Evolutionary conservation across 2,888 invertebrate genomes (phyloP).

Genomic region (Labia minor): DNA sequence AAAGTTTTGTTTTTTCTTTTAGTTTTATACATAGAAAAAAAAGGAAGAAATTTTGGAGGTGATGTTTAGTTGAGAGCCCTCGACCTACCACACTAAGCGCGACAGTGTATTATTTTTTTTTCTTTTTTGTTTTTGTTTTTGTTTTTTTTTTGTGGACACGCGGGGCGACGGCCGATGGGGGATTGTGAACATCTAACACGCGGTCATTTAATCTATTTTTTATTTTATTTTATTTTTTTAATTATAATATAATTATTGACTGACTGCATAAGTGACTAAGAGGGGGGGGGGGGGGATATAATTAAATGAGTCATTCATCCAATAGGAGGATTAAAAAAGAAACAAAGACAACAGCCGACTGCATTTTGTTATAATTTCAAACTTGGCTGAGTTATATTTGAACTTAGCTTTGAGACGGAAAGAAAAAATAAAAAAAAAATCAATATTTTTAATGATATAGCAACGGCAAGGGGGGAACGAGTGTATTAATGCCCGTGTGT

Average conservation of each 20-base stretch:
- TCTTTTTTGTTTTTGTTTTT: too few species aligned
- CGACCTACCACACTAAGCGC: background rate
- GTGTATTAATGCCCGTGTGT: background rate
- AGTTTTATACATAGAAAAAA: too few species aligned
- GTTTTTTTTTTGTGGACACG: background rate
- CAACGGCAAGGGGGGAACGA: constrained; percentile 13
- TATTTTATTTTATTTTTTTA: too few species aligned
- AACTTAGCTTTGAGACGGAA: constrained; percentile 3
- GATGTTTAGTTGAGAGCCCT: background rate
- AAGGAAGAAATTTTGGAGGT: too few species aligned
- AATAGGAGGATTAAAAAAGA: too few species aligned
- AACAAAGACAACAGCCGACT: background rate
- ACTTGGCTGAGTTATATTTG: background rate
- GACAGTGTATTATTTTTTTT: too few species aligned
- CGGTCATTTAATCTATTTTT: background rate
- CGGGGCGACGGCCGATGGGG: background rate
- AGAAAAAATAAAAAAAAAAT: too few species aligned
- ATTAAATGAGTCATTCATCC: background rate
- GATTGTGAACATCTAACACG: background rate
- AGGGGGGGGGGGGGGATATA: background rate
- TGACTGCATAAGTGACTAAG: too few species aligned
- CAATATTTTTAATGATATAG: constrained; percentile 5
- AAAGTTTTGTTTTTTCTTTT: too few species aligned
- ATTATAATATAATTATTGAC: background rate
- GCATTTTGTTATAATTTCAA: constrained; percentile 4